Evolutionary conservation across 2,888 invertebrate species (phyloP).

Genomic region (Phaedon cochleariae): DNA sequence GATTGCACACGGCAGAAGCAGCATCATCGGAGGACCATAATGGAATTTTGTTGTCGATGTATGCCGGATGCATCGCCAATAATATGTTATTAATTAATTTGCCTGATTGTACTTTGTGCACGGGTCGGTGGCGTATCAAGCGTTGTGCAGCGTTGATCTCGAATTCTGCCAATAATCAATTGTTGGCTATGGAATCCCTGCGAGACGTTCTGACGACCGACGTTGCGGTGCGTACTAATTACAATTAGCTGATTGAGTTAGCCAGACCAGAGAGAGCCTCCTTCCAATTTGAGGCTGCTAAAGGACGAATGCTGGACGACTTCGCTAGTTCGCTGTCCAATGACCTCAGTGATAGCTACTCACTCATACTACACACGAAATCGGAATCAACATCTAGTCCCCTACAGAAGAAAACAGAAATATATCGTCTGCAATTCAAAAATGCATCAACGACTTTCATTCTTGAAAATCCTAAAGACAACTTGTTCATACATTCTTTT

Average conservation of each 20-base stretch:
- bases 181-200: constrained; percentile 56
- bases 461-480: too few species aligned
- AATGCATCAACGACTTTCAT: too few species aligned
- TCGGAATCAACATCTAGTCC: too few species aligned
- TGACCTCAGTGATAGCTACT: too few species aligned
- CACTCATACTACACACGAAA: too few species aligned
- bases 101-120: constrained; percentile 52
- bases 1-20: constrained; percentile 35
- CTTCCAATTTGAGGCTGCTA: too few species aligned
- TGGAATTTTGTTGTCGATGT: constrained; percentile 42
- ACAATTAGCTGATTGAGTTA: constrained; percentile 61
- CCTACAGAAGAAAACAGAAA: too few species aligned
- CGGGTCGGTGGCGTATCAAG: constrained; percentile 49
- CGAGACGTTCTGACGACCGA: constrained; percentile 45
- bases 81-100: constrained; percentile 54
- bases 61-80: constrained; percentile 45
- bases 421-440: too few species aligned
- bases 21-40: constrained; percentile 39
- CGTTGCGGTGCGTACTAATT: constrained; percentile 43
- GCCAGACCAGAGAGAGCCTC: constrained; percentile 15
- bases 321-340: too few species aligned
- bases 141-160: constrained; percentile 54
- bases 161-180: constrained; percentile 53
- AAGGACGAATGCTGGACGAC: too few species aligned
- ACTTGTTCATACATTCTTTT: too few species aligned